Base-by-base conservation (phyloP, 2,797 vertebrate genomes). In the Crossoptilon crossoptilon region DNA sequence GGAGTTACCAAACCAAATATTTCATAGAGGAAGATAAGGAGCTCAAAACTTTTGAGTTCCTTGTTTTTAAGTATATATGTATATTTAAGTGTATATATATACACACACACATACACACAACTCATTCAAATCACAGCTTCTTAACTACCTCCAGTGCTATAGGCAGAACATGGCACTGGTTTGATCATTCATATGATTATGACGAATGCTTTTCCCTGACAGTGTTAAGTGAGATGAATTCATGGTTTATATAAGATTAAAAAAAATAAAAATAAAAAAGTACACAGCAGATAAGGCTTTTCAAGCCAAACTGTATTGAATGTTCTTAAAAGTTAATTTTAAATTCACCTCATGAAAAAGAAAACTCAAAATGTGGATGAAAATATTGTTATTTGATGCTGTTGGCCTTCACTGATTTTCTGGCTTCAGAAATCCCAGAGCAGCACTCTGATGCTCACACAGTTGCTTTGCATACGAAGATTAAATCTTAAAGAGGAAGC, bases 401-500 rank as follows among this genome's bases (percentile, higher is more conserved):
- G 0, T 4, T 11, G 16, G 2, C 22, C 71, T 29, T 66, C 49
- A 67, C 62, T 66, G 77, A 86, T 77, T 81, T 90, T 78, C 73
- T 75, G 67, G 35, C 43, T 86, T 69, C 4, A 88, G 84, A 82
- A 88, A 86, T 66, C 15, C 41, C 70, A 23, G 12, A 10, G 8
- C 31, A n/a, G 6, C 1, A 35, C 84, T 84, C 86, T 77, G 73
- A 44, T 90, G 63, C 83, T 85, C 22, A 18, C 58, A 3, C 18
- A 68, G 24, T 76, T 92, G 77, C 80, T 95, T 94, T 95, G 93
- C 93, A 88, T 95, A 1, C 0, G 2, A 18, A 84, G 95, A 95
- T 95, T 43, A 60, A 75, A 95, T 93, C 94, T 94, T 6, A 12
- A 31, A 37, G 63, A 78, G 90, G 88, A 93, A 93, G 84, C 80